phyloP scores from a whole-genome alignment of 2,113 vertebrate species.

The Cebidichthys violaceus region DNA sequence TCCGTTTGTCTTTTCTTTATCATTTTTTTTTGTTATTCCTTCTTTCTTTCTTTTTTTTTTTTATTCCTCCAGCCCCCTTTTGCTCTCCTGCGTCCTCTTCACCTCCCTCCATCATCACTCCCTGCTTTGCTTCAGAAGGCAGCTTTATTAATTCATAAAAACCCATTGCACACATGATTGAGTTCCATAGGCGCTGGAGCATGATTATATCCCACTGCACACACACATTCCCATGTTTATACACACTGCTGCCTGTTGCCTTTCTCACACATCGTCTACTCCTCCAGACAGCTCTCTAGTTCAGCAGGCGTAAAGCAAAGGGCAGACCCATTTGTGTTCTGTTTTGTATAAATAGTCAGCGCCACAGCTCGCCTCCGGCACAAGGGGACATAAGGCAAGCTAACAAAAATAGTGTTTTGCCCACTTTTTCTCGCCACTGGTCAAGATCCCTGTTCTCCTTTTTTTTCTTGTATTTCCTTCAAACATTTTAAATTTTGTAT shows the following conservation, averaged over 20 bases:
- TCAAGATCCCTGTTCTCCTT: conserved; percentile 13
- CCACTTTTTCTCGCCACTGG: conserved; percentile 15
- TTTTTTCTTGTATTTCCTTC: not conserved
- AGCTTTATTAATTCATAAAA: conserved; percentile 95
- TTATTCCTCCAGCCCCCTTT: not conserved
- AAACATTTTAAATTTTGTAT: not conserved
- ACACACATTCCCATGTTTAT: conserved; percentile 38
- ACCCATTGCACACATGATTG: conserved; percentile 87
- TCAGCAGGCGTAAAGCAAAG: conserved; percentile 32
- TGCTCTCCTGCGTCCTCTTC: conserved; percentile 44
- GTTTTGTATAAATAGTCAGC: conserved; percentile 85
- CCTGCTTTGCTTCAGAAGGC: conserved; percentile 85
- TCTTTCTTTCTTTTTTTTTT: not conserved
- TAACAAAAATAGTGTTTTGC: conserved; percentile 43
- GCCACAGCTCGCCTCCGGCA: conserved; percentile 74
- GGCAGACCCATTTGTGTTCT: conserved; percentile 54
- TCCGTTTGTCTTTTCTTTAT: conserved; percentile 56
- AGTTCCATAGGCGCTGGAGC: conserved; percentile 87
- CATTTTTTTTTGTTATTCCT: conserved; percentile 33
- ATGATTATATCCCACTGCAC: conserved; percentile 34
- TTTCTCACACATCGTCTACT: conserved; percentile 37
- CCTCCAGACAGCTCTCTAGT: conserved; percentile 53
- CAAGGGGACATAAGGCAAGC: conserved; percentile 54
- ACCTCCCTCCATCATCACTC: conserved; percentile 58
- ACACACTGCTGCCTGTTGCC: conserved; percentile 52